Percentiles rank a stretch among this genome's conserved stretches.
These are phyloP conservation scores for Falco naumanni DNA, from an alignment of 2,797 vertebrate species.

Conservation along the genomic window DNA sequence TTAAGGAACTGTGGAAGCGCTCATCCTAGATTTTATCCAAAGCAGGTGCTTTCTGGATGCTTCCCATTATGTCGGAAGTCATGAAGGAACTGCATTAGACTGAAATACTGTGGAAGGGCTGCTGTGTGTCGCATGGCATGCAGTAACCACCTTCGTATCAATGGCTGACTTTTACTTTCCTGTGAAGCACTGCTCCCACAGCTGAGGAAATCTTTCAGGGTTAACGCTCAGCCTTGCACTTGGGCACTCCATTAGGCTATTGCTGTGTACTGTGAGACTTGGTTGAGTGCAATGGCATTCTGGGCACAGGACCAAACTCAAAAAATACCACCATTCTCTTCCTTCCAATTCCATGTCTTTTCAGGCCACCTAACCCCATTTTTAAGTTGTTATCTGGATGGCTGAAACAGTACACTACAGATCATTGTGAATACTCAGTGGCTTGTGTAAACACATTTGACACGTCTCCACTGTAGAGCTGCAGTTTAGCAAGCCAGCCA, in stretches of 20 bases:
- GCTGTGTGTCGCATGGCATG: not conserved
- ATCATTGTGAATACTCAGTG: slow-evolving; percentile 65
- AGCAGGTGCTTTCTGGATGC: not conserved
- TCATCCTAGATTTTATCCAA: not conserved
- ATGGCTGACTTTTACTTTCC: not conserved
- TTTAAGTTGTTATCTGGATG: slow-evolving; percentile 61
- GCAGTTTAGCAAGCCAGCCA: slow-evolving; percentile 7
- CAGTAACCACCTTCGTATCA: not conserved
- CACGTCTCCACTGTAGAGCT: not conserved
- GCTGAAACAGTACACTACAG: slow-evolving; percentile 50
- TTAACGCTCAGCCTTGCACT: not conserved
- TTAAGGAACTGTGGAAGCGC: not conserved
- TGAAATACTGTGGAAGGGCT: not conserved
- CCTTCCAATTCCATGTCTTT: slow-evolving; percentile 28
- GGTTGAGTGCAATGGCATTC: not conserved
- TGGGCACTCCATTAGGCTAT: not conserved
- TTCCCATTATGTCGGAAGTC: not conserved
- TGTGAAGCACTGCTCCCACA: not conserved
- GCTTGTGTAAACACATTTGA: slow-evolving; percentile 60
- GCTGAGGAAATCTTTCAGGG: not conserved
- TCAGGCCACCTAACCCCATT: slow-evolving; percentile 44
- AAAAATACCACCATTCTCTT: slow-evolving; percentile 46
- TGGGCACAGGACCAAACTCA: slow-evolving; percentile 22
- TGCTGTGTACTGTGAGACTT: not conserved
- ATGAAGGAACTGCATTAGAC: not conserved